Percentiles rank a stretch among this genome's conserved stretches.
Conservation (phyloP, 1,140 invertebrate species). For the Procambarus virginalis region DNA sequence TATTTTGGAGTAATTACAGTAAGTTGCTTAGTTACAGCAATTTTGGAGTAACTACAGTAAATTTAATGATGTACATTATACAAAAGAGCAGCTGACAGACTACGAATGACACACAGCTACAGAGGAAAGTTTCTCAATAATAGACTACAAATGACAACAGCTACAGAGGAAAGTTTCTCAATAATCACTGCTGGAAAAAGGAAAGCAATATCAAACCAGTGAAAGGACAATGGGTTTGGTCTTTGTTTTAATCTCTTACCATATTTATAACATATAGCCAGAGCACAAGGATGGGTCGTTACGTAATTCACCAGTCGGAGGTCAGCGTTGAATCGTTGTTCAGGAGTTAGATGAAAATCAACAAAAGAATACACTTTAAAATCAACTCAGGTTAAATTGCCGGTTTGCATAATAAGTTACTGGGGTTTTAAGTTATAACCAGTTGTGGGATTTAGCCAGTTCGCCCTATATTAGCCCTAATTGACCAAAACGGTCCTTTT, state of each 20-base stretch:
- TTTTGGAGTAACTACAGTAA: not conserved
- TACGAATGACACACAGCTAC: not conserved
- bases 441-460: too few species aligned
- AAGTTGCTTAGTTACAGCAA: not conserved
- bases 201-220: not conserved
- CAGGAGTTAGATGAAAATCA: constrained; percentile 15
- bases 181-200: not conserved
- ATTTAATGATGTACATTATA: not conserved
- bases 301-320: constrained; percentile 18
- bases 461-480: too few species aligned
- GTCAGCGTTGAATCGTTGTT: not conserved
- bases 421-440: not conserved
- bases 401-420: not conserved
- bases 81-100: not conserved
- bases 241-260: constrained; percentile 18
- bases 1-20: not conserved
- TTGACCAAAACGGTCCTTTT: too few species aligned
- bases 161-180: not conserved
- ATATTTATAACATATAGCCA: constrained; percentile 16
- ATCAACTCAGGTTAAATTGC: not conserved
- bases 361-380: constrained; percentile 9
- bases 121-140: not conserved
- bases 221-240: not conserved
- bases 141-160: not conserved
- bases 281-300: constrained; percentile 25